phyloP scores from a whole-genome alignment of 2,888 invertebrate genomes.

The Phania funesta region DNA sequence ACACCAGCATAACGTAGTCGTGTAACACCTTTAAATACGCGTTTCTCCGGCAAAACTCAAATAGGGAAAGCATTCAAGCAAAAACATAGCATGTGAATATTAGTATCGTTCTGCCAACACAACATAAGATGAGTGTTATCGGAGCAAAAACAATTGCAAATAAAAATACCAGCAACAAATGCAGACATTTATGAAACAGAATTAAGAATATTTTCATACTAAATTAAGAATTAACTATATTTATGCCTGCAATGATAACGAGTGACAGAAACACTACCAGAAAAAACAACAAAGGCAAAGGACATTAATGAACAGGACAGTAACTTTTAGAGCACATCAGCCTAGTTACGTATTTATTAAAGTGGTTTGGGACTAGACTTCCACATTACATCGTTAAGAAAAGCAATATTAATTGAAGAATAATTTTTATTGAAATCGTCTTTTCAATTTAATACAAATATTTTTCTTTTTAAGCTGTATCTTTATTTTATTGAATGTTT shows the following conservation, averaged over 20 bases:
- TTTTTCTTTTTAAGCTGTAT: no score
- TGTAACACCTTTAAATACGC: constrained; percentile 61
- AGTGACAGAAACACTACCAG: constrained; percentile 5
- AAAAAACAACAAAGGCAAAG: background rate
- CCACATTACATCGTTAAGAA: no score
- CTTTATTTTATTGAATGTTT: no score
- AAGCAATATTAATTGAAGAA: no score
- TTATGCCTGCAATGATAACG: constrained; percentile 29
- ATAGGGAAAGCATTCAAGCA: background rate
- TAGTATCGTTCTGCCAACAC: background rate
- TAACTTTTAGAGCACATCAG: constrained; percentile 20
- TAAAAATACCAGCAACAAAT: background rate
- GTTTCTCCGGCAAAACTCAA: background rate
- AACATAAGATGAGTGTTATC: constrained; percentile 20
- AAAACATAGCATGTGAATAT: background rate
- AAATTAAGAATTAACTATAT: background rate
- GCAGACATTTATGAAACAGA: constrained; percentile 21
- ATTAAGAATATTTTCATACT: constrained; percentile 25
- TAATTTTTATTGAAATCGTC: no score
- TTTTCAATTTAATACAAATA: no score
- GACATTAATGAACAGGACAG: constrained; percentile 15
- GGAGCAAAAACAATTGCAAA: constrained; percentile 2
- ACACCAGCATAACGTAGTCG: constrained; percentile 32
- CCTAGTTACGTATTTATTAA: constrained; percentile 14
- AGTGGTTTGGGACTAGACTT: no score